Percentiles rank a stretch among this genome's conserved stretches.
Conservation (phyloP, 1,140 invertebrate species). For the Eurosta solidaginis region DNA sequence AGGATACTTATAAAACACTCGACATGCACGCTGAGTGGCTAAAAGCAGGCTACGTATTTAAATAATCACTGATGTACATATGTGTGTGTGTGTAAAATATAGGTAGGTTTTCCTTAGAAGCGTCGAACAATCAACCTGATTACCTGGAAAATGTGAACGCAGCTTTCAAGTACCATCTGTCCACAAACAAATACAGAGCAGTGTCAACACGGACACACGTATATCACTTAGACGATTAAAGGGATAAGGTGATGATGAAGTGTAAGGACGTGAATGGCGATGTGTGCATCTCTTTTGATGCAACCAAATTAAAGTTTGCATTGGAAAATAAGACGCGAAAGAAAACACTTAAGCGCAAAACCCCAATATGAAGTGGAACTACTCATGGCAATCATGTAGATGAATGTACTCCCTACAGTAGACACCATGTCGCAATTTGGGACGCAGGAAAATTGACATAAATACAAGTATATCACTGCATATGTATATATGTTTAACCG, state of each 20-base stretch:
- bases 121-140: conserved; percentile 20
- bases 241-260: neutral
- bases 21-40: neutral
- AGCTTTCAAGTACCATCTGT: neutral
- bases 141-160: conserved; percentile 21
- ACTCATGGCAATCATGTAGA: neutral
- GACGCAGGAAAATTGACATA: neutral
- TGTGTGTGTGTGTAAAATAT: neutral
- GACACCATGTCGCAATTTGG: conserved; percentile 4
- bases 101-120: neutral
- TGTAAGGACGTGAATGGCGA: neutral
- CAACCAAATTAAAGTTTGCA: conserved; percentile 22
- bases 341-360: conserved; percentile 28
- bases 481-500: neutral
- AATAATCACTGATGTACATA: neutral
- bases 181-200: too few relatives aligned
- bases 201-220: neutral
- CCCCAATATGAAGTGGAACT: conserved; percentile 22
- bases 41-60: neutral
- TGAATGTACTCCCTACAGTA: neutral
- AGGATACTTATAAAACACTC: conserved; percentile 25
- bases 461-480: neutral
- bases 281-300: conserved; percentile 1
- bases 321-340: conserved; percentile 15
- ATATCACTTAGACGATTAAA: neutral